Evolutionary conservation across 2,888 invertebrate species (phyloP).

Genomic region (Galeopsomyia nigrocyanea): DNA sequence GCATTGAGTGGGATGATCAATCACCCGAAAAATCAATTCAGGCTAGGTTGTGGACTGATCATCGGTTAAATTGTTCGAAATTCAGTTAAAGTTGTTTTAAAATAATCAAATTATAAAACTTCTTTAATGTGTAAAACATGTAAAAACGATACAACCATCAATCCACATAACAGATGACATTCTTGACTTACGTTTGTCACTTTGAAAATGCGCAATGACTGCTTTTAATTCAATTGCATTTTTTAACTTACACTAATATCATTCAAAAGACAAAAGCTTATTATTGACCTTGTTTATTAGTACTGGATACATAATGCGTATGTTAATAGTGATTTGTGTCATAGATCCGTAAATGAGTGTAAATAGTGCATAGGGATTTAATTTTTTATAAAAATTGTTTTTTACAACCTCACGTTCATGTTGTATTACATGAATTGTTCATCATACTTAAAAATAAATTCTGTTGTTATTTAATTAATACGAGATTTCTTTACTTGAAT

Average conservation of each 20-base stretch:
- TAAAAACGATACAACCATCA: slow-evolving; percentile 23
- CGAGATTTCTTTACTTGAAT: neutral
- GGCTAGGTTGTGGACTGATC: slow-evolving; percentile 94
- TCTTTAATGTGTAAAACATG: slow-evolving; percentile 27
- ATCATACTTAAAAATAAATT: slow-evolving; percentile 16
- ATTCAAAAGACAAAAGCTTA: slow-evolving; percentile 9
- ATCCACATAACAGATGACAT: slow-evolving; percentile 29
- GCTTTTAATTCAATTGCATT: slow-evolving; percentile 37
- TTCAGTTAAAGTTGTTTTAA: slow-evolving; percentile 6
- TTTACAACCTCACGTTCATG: slow-evolving; percentile 10
- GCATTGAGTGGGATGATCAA: slow-evolving; percentile 93
- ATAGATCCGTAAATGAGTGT: slow-evolving; percentile 33
- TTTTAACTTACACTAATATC: slow-evolving; percentile 22
- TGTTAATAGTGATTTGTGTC: slow-evolving; percentile 18
- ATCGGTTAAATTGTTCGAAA: slow-evolving; percentile 78
- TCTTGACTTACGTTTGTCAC: slow-evolving; percentile 32
- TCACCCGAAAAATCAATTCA: slow-evolving; percentile 92
- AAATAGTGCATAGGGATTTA: slow-evolving; percentile 35
- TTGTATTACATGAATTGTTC: slow-evolving; percentile 4
- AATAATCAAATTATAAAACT: slow-evolving; percentile 21
- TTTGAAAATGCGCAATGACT: slow-evolving; percentile 18
- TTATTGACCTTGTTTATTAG: slow-evolving; percentile 20
- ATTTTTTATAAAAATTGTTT: slow-evolving; percentile 20
- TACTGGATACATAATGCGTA: slow-evolving; percentile 8
- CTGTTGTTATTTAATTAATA: slow-evolving; percentile 6